phyloP scores from a whole-genome alignment of 2,113 vertebrate genomes.

The rat (Rattus norvegicus) region DNA sequence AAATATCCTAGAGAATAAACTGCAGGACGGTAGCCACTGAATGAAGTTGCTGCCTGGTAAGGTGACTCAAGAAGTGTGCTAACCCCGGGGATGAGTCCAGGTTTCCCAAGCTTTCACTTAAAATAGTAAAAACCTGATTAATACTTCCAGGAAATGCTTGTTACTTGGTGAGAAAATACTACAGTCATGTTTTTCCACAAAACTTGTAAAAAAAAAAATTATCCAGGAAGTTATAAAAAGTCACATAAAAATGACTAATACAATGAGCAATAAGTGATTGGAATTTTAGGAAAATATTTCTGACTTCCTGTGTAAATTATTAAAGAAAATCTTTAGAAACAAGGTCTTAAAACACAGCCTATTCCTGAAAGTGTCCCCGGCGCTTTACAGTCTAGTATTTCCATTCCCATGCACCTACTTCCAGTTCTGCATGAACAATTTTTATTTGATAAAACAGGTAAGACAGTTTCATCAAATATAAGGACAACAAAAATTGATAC shows the following conservation, averaged over 20 bases:
- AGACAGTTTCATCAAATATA: not conserved
- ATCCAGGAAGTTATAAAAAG: slow-evolving; percentile 45
- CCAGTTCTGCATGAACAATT: slow-evolving; percentile 41
- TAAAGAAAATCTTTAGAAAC: slow-evolving; percentile 50
- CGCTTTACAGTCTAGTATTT: not conserved
- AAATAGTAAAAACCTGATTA: slow-evolving; percentile 27
- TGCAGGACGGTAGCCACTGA: not conserved
- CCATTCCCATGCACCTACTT: not conserved
- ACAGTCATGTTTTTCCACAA: not conserved
- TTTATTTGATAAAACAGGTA: slow-evolving; percentile 49
- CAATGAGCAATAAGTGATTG: slow-evolving; percentile 1
- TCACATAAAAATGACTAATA: not conserved
- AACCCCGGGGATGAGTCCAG: not conserved
- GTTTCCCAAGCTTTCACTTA: slow-evolving; percentile 35
- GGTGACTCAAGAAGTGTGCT: slow-evolving; percentile 27
- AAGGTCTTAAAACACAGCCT: slow-evolving; percentile 15
- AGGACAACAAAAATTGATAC: slow-evolving; percentile 7
- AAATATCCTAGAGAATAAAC: slow-evolving; percentile 13
- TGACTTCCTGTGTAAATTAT: slow-evolving; percentile 35
- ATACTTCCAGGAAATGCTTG: not conserved
- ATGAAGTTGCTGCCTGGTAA: slow-evolving; percentile 27
- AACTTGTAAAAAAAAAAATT: not conserved
- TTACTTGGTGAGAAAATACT: slow-evolving; percentile 14
- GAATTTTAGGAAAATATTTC: slow-evolving; percentile 12
- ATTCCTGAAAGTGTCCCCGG: not conserved